Evolutionary conservation across 2,797 vertebrate species (phyloP).

Genomic region (Pristis pectinata): DNA sequence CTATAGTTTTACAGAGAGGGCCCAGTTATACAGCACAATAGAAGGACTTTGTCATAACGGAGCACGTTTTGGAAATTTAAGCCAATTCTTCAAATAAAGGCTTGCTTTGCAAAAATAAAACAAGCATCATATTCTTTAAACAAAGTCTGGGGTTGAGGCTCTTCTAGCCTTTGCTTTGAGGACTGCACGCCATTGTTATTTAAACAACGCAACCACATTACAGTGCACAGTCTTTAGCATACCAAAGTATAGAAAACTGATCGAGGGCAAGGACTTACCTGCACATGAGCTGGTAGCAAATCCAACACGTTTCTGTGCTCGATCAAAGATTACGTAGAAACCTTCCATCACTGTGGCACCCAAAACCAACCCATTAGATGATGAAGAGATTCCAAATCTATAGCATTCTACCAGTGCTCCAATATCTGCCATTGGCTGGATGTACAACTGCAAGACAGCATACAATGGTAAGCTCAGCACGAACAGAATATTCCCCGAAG

Average conservation of each 20-base stretch:
- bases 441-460: constrained; percentile 69
- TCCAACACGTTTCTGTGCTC: constrained; percentile 73
- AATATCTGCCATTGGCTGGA: constrained; percentile 77
- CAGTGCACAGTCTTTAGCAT: not conserved
- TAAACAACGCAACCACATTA: not conserved
- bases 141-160: not conserved
- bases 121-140: not conserved
- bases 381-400: constrained; percentile 82
- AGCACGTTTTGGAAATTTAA: not conserved
- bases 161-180: not conserved
- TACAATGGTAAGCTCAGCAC: too few species aligned
- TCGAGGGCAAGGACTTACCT: constrained; percentile 56
- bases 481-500: too few species aligned
- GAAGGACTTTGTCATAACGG: not conserved
- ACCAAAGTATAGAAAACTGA: too few species aligned
- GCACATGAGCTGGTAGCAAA: constrained; percentile 85
- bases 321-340: constrained; percentile 90
- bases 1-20: not conserved
- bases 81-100: not conserved
- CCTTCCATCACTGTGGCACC: constrained; percentile 96
- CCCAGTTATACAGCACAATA: not conserved
- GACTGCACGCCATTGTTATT: not conserved
- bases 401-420: constrained; percentile 75
- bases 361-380: constrained; percentile 78
- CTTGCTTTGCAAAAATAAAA: not conserved